Conservation (phyloP, 2,113 vertebrate species). For the Accipiter cooperii region DNA sequence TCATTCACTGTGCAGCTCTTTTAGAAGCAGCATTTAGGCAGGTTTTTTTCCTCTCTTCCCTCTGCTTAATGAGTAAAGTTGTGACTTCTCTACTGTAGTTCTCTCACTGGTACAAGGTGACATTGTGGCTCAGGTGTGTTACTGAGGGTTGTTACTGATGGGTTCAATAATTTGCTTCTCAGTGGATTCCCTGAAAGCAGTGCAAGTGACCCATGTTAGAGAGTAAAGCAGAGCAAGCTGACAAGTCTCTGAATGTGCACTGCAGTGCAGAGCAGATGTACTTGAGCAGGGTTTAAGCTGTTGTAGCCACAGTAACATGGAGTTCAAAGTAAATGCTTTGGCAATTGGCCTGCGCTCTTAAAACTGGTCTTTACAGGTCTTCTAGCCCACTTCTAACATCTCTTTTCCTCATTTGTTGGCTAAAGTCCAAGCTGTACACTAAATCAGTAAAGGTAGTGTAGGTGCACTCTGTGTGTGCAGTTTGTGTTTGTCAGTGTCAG, state of each 20-base stretch:
- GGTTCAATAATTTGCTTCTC: background rate
- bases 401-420: background rate
- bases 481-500: background rate
- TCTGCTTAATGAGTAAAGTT: background rate
- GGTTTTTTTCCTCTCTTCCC: background rate
- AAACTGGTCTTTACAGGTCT: background rate
- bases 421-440: background rate
- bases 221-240: background rate
- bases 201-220: fast-evolving
- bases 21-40: background rate
- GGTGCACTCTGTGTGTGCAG: background rate
- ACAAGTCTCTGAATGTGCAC: background rate
- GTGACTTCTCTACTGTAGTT: background rate
- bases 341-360: background rate
- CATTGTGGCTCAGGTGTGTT: background rate
- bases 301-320: background rate
- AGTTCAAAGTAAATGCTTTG: conserved; percentile 17
- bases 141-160: background rate
- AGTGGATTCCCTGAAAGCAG: background rate
- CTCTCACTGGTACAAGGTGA: background rate
- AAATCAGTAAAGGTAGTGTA: background rate
- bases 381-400: background rate
- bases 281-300: background rate
- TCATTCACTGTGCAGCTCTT: background rate
- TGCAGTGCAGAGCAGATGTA: background rate